Percentiles rank a stretch among this genome's conserved stretches.
Conservation (phyloP, 2,113 vertebrate genomes). For the Cebus imitator region DNA sequence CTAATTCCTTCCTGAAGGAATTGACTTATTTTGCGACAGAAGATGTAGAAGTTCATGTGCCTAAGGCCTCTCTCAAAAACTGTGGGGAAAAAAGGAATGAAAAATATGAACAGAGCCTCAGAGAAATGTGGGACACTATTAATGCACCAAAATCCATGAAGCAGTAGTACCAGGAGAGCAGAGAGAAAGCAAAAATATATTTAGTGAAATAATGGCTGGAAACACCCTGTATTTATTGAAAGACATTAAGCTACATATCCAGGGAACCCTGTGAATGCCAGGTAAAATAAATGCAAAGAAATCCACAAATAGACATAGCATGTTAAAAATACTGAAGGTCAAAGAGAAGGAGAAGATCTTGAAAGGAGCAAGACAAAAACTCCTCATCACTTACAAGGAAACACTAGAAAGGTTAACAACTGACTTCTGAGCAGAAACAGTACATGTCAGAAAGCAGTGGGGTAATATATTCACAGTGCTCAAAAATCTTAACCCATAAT, state of each 20-base stretch:
- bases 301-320: neutral
- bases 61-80: neutral
- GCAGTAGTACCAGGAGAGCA: neutral
- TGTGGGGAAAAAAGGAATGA: neutral
- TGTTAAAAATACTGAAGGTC: neutral
- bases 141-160: neutral
- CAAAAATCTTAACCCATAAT: neutral
- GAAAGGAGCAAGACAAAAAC: neutral
- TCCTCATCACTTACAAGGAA: neutral
- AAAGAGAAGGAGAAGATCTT: neutral
- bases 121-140: neutral
- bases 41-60: neutral
- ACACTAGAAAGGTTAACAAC: neutral
- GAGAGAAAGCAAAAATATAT: neutral
- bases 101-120: neutral
- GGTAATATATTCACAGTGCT: neutral
- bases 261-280: neutral
- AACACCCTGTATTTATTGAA: neutral
- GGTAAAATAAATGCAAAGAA: neutral
- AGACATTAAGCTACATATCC: neutral
- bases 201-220: neutral
- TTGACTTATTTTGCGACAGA: neutral
- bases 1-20: neutral
- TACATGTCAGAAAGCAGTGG: neutral
- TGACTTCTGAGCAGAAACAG: neutral